Conservation (phyloP, 2,888 invertebrate species). For the Microctonus hyperodae region DNA sequence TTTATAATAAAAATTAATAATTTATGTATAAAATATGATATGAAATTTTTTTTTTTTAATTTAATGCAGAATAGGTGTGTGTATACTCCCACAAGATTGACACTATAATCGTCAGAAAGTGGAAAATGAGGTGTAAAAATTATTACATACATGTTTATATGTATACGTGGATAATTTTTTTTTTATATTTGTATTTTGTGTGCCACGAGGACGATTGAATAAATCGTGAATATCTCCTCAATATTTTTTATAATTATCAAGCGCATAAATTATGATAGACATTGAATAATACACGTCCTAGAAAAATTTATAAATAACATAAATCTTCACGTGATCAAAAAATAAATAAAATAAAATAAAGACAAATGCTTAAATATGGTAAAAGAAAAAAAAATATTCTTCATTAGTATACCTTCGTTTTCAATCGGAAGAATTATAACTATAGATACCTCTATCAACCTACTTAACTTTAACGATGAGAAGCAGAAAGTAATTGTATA, state of each 20-base stretch:
- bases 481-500: background rate
- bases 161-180: slow-evolving; percentile 24
- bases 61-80: too few relatives aligned
- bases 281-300: too few relatives aligned
- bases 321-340: background rate
- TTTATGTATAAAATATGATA: too few relatives aligned
- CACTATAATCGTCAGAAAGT: slow-evolving; percentile 49
- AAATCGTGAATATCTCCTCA: slow-evolving; percentile 51
- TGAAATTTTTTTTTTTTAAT: too few relatives aligned
- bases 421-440: background rate
- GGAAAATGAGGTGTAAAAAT: slow-evolving; percentile 60
- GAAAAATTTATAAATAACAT: background rate
- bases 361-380: too few relatives aligned
- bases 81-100: slow-evolving; percentile 44
- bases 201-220: slow-evolving; percentile 60
- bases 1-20: background rate
- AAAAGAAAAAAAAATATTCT: too few relatives aligned
- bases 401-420: background rate
- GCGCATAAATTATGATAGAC: too few relatives aligned
- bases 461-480: slow-evolving; percentile 4
- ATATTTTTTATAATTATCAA: slow-evolving; percentile 40
- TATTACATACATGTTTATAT: slow-evolving; percentile 24
- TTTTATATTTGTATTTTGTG: slow-evolving; percentile 49
- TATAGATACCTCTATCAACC: background rate
- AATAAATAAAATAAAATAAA: background rate